Base-by-base conservation (phyloP, 2,797 vertebrate species). In the Phrynocephalus forsythii region DNA sequence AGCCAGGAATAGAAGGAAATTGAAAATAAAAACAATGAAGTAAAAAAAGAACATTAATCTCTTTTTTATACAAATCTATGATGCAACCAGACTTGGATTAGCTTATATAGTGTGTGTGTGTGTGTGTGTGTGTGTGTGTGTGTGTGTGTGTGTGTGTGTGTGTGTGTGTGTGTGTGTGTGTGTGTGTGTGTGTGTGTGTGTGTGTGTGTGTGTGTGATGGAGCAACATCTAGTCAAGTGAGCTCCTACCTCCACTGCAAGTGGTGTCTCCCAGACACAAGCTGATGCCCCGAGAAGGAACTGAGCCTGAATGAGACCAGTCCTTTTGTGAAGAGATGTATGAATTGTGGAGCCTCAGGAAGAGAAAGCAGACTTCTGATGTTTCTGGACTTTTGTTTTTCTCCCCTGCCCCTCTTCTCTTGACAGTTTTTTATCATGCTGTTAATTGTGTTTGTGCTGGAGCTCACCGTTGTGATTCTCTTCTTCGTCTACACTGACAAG, bases 371-470 rank as follows among this genome's bases (percentile, higher is more conserved):
- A 88, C 89, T 87, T 76, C 87, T 96, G 90, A 96, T 90, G 18
- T 2, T 0, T 92, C 88, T 86, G 67, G 79, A 83, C 85, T 89
- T 89, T 79, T 86, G 87, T 92, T 89, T 90, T 91, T 89, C 33
- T 44, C 90, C 85, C 90, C 84, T 82, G 0, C 48, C 91, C 94
- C 92, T 96, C 87, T 97, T 94, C 94, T 93, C 71, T 94, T 93
- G 90, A 60, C 97, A 99, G 99, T 99, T 99, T 97, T 99, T 99
- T 93, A 97, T 99, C 94, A 94, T 99, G 94, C 97, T 99, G 90
- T 97, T 99, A 93, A 97, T 99, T 93, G 98, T 99, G 95, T 98
- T 99, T 95, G 96, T 99, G 94, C 95, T 99, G 96, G 99, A 99
- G 94, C 97, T 98, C 93, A 97, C 98, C 86, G 97, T 97, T 88